Conservation (phyloP, 2,888 invertebrate genomes). For the Bellardia bayeri region DNA sequence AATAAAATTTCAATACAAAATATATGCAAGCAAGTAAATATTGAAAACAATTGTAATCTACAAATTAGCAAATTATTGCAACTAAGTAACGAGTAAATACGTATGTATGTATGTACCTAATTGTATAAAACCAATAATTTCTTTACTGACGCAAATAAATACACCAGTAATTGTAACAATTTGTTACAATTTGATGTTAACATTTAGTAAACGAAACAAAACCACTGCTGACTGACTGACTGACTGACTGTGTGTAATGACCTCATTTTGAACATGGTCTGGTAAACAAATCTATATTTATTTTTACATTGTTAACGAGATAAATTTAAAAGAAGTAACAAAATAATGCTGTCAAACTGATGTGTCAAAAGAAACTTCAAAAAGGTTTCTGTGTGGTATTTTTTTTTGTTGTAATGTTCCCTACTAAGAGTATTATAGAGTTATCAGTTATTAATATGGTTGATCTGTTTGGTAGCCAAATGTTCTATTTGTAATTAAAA, state of each 20-base stretch:
- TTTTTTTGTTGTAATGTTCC: background rate
- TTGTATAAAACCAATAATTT: slow-evolving; percentile 28
- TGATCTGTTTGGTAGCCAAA: too few relatives aligned
- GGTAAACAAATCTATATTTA: background rate
- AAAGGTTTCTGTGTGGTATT: background rate
- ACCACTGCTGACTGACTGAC: background rate
- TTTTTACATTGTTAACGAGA: background rate
- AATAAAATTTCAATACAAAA: slow-evolving; percentile 25
- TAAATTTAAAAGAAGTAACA: background rate
- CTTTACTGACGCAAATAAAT: slow-evolving; percentile 57
- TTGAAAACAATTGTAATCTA: slow-evolving; percentile 24
- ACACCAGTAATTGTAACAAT: slow-evolving; percentile 22
- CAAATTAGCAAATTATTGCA: slow-evolving; percentile 51
- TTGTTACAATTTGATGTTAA: slow-evolving; percentile 13
- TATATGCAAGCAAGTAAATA: slow-evolving; percentile 11
- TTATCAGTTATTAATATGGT: too few relatives aligned
- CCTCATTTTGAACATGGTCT: slow-evolving; percentile 45
- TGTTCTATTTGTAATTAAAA: too few relatives aligned
- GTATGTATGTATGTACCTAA: too few relatives aligned
- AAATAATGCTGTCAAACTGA: background rate
- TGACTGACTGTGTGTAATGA: slow-evolving; percentile 11
- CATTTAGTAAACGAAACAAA: background rate
- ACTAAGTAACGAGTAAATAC: slow-evolving; percentile 13
- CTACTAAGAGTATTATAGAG: too few relatives aligned
- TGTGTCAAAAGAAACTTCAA: background rate